phyloP scores from a whole-genome alignment of 2,888 invertebrate genomes.

The Torymus texanus region DNA sequence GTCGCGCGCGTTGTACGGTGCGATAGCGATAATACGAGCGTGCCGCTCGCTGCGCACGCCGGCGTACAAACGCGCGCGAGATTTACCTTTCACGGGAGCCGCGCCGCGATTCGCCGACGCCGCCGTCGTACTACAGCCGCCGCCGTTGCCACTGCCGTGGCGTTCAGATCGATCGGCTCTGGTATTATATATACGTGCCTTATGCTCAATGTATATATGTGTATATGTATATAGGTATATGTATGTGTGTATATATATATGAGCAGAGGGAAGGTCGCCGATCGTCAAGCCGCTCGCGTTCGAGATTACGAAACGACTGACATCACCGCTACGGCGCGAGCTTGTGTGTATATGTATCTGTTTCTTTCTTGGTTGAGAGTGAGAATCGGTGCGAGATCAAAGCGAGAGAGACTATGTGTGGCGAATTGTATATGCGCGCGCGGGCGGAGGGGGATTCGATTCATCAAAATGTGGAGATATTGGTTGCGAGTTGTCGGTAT shows the following conservation, averaged over 20 bases:
- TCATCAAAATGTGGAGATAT: slow-evolving; percentile 38
- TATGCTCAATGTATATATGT: not conserved
- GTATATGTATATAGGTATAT: not conserved
- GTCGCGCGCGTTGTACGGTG: too few relatives aligned
- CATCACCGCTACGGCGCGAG: slow-evolving; percentile 34
- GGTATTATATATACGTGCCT: not conserved
- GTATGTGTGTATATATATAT: not conserved
- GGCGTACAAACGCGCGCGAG: slow-evolving; percentile 20
- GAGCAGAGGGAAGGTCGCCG: slow-evolving; percentile 49
- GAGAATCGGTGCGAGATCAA: slow-evolving; percentile 43
- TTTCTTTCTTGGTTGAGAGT: slow-evolving; percentile 47
- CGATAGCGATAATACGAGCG: not conserved
- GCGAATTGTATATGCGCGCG: slow-evolving; percentile 52
- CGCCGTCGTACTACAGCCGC: slow-evolving; percentile 12
- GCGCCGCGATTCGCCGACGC: slow-evolving; percentile 9
- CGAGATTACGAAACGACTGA: slow-evolving; percentile 46
- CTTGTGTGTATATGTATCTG: not conserved
- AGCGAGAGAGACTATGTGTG: slow-evolving; percentile 20
- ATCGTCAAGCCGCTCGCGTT: slow-evolving; percentile 29
- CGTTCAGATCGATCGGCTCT: slow-evolving; percentile 48
- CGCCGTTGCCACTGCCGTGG: slow-evolving; percentile 12
- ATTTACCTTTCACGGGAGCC: slow-evolving; percentile 54
- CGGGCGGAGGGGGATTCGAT: slow-evolving; percentile 16
- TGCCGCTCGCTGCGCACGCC: not conserved
- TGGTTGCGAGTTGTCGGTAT: not conserved